These are phyloP conservation scores for Stomatorhinus walkeri DNA, from an alignment of 2,797 vertebrate genomes.

Conservation along the genomic window DNA sequence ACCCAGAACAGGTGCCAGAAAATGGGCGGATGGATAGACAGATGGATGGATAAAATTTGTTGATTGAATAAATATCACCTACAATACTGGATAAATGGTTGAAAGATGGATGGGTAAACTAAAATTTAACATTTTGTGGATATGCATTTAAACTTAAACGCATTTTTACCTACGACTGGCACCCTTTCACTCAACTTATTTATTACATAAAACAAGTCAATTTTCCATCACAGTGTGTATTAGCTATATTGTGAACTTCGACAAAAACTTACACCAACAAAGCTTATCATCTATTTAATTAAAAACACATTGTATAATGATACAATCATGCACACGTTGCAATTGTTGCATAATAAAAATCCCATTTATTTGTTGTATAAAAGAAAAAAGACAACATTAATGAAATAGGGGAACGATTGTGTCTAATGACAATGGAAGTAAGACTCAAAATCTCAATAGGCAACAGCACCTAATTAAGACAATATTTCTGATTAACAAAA, in stretches of 20 bases:
- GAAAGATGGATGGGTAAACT: neutral
- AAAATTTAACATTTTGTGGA: neutral
- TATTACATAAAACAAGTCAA: neutral
- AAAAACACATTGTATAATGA: neutral
- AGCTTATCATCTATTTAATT: neutral
- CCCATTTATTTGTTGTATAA: neutral
- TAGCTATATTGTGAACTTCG: neutral
- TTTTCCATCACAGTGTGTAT: neutral
- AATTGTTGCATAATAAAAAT: neutral
- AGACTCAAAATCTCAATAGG: neutral
- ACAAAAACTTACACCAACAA: neutral
- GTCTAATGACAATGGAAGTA: neutral
- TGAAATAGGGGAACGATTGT: neutral
- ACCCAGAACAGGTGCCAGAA: neutral
- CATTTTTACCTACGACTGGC: neutral
- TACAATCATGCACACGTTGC: neutral
- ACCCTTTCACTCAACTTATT: neutral
- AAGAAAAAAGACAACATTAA: neutral
- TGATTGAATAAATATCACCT: neutral
- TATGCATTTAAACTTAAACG: neutral
- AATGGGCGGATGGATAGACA: neutral
- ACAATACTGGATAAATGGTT: neutral
- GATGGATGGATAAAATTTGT: neutral
- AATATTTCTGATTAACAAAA: neutral
- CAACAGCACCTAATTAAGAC: neutral